Conservation (phyloP, 2,888 invertebrate species). For the Oxystoma pomonae region DNA sequence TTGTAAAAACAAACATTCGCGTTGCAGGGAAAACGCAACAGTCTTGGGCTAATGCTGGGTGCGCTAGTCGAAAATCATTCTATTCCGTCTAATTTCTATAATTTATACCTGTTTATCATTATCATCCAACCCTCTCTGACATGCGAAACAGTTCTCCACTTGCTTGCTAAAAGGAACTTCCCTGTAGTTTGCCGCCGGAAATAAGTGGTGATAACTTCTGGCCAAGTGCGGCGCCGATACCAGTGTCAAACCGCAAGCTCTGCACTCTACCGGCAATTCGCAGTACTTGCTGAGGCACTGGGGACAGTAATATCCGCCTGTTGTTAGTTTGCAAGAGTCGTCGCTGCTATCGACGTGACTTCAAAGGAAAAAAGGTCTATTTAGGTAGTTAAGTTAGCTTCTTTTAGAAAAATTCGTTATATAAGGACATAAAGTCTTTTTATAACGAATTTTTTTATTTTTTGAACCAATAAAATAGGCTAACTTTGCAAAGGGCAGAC, state of each 20-base stretch:
- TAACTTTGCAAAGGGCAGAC: no score
- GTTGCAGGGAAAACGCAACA: no score
- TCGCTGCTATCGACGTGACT: constrained; percentile 79
- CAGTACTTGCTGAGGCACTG: constrained; percentile 98
- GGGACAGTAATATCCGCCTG: constrained; percentile 84
- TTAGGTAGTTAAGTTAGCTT: no score
- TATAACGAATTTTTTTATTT: no score
- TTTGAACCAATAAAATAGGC: no score
- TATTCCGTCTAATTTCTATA: no score
- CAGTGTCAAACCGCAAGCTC: constrained; percentile 90
- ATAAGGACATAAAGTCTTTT: no score
- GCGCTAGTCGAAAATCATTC: no score
- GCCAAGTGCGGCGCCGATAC: constrained; percentile 98
- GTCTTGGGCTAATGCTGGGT: no score
- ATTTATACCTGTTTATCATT: constrained; percentile 72
- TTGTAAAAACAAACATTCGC: no score
- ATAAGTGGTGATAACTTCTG: constrained; percentile 94
- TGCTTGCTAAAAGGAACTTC: constrained; percentile 65
- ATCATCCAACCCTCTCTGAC: constrained; percentile 63
- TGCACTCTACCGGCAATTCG: constrained; percentile 95
- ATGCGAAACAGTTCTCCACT: constrained; percentile 66
- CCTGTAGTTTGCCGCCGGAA: constrained; percentile 82
- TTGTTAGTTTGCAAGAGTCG: constrained; percentile 62
- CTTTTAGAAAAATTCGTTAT: no score
- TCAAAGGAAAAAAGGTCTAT: no score